These are phyloP conservation scores for Lutjanus argentimaculatus DNA, from an alignment of 2,797 vertebrate genomes.

Conservation along the genomic window DNA sequence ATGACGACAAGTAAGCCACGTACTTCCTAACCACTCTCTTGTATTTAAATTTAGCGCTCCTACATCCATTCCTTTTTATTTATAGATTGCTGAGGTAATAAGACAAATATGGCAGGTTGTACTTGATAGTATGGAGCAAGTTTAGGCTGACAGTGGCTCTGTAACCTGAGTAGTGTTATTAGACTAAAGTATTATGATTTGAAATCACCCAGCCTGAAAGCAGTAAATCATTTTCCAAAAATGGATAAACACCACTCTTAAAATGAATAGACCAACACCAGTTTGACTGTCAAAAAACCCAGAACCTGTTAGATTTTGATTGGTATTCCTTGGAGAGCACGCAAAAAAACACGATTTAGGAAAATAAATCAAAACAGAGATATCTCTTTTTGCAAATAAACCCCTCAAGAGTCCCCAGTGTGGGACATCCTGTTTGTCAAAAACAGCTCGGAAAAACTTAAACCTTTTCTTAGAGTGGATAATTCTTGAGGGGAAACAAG, in stretches of 20 bases:
- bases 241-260: no score
- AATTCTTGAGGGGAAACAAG: background rate
- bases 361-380: no score
- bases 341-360: no score
- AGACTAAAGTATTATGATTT: background rate
- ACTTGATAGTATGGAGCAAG: conserved; percentile 26
- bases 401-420: background rate
- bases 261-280: no score
- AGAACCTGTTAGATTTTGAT: no score
- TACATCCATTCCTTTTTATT: conserved; percentile 52
- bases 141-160: conserved; percentile 32
- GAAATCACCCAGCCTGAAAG: conserved; percentile 7
- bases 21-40: conserved; percentile 60
- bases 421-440: background rate
- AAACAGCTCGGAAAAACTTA: background rate
- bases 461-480: background rate
- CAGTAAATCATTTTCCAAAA: background rate
- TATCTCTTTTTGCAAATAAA: background rate
- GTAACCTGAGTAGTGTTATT: conserved; percentile 11
- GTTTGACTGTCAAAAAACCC: no score
- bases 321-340: no score
- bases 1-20: conserved; percentile 95
- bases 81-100: conserved; percentile 55
- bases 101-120: conserved; percentile 48
- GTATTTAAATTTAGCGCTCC: conserved; percentile 67